Evolutionary conservation across 2,113 vertebrate species (phyloP).

Genomic region (Irena cyanogastra): DNA sequence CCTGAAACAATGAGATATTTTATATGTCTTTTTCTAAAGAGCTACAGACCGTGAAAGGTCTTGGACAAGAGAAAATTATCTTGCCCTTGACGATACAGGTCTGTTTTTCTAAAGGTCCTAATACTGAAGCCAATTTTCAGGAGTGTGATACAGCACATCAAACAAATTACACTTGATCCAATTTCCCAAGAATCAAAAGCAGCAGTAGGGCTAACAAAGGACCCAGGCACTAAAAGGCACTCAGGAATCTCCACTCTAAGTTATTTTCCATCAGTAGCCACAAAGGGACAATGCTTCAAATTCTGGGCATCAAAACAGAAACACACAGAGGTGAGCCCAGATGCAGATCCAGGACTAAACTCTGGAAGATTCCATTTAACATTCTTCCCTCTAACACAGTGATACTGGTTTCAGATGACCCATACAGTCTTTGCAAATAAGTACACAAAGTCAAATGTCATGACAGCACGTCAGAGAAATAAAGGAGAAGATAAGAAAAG

Average conservation of each 20-base stretch:
- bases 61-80: not conserved
- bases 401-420: not conserved
- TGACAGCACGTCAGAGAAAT: not conserved
- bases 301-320: not conserved
- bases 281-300: not conserved
- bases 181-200: not conserved
- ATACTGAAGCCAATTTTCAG: not conserved
- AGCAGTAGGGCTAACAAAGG: not conserved
- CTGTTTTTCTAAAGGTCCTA: not conserved
- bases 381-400: not conserved
- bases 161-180: not conserved
- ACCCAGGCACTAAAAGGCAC: not conserved
- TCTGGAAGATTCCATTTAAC: not conserved
- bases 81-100: not conserved
- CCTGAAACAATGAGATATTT: rapidly evolving
- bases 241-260: not conserved
- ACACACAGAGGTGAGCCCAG: not conserved
- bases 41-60: not conserved
- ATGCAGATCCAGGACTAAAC: not conserved
- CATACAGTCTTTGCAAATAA: not conserved
- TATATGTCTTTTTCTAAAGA: not conserved
- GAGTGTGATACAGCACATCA: not conserved
- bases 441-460: not conserved
- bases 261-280: not conserved
- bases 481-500: not conserved